Evolutionary conservation across 1,140 invertebrate genomes (phyloP).

Genomic region (Episyrphus balteatus): DNA sequence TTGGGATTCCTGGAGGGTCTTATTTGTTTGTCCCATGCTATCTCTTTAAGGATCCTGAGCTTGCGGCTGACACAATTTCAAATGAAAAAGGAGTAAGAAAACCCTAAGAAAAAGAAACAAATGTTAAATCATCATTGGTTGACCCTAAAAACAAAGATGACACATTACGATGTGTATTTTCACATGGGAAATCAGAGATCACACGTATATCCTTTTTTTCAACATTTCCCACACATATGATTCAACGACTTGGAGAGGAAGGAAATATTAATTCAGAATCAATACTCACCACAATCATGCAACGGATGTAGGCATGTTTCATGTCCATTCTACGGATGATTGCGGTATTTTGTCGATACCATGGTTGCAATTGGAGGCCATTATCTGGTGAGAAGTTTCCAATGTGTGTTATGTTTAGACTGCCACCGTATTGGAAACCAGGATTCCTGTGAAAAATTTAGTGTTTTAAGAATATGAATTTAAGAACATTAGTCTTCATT

Average conservation of each 20-base stretch:
- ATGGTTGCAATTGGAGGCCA: conserved; percentile 28
- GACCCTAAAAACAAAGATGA: too few species aligned
- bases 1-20: too few species aligned
- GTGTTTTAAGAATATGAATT: too few species aligned
- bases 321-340: conserved; percentile 40
- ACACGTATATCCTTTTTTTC: neutral
- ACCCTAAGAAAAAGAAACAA: too few species aligned
- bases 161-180: conserved; percentile 5
- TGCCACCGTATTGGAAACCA: conserved; percentile 40
- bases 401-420: conserved; percentile 39
- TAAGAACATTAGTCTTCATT: too few species aligned
- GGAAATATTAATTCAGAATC: neutral
- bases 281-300: conserved; percentile 38
- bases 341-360: conserved; percentile 37
- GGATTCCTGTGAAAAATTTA: conserved; percentile 32
- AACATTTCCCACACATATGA: too few species aligned
- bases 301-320: conserved; percentile 39
- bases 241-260: too few species aligned
- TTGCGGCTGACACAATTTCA: too few species aligned
- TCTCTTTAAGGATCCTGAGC: too few species aligned
- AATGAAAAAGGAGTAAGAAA: too few species aligned
- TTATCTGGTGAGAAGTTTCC: conserved; percentile 33
- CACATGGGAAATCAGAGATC: neutral
- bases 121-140: too few species aligned
- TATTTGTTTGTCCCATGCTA: too few species aligned